Evolutionary conservation across 2,888 invertebrate species (phyloP), one percentile per base, ranked within the genome.

Genomic region (Melipona bicolor): DNA sequence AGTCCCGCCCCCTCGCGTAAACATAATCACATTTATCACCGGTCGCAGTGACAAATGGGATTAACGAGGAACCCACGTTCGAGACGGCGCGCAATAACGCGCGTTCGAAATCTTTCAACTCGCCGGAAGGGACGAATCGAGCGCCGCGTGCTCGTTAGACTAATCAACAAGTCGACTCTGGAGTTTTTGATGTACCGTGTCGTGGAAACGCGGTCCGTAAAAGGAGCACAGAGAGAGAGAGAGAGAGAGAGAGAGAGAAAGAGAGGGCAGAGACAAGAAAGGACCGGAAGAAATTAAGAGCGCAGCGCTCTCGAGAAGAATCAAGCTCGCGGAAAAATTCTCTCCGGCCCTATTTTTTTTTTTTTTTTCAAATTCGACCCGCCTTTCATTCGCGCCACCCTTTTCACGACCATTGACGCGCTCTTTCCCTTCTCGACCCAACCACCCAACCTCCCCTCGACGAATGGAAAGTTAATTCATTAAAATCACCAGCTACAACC

Each of bases 261-360:
- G 27, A 17, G 21, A 17, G 50, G 9, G 9, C 43, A 32, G 27
- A 21, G 21, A 21, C 19, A 49, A 73, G 84, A 83, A 85, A 84
- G 72, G 72, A 80, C 68, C 75, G 86, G 80, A 87, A 87, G 88
- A 79, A 87, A 90, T 91, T 90, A 91, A 89, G 86, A 89, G 87
- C 81, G 74, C 68, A 62, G 71, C 79, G 43, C 71, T 27, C 73
- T 64, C 43, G 59, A 61, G 77, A 71, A 67, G 75, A 67, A 61
- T 73, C 52, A 75, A 80, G 62, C 62, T 73, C 50, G 74, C 76
- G 68, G 80, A 82, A 82, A 87, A 87, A 88, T 85, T 82, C 80
- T 81, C 81, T 71, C 65, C 82, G 78, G 71, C n/a, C 71, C 80
- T 9, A 27, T 27, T 32, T 32, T 32, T 32, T 32, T 32, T 32